Evolutionary conservation across 2,888 invertebrate species (phyloP), one percentile per base, ranked within the genome.

Genomic region (Resseliella maxima): DNA sequence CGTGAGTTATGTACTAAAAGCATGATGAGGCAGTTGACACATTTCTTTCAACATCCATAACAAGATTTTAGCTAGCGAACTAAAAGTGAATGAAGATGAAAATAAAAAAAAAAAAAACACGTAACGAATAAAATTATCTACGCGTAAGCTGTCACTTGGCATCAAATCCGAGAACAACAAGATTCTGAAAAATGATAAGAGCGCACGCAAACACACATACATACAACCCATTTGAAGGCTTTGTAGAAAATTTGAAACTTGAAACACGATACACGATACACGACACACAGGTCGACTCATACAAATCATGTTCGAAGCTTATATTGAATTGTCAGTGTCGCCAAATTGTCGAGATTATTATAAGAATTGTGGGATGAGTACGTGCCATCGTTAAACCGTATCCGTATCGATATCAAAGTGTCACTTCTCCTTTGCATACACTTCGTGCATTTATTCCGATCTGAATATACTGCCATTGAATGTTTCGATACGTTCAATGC

Each of bases 291-390:
- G 35, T 31, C 18, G 8, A 31, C 15, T 72, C 15, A n/a, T 1
- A 72, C 31, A 31, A 27, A 72, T 72, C 31, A 31, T 72, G n/a
- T 72, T 59, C 59, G 31, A 2, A n/a, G 1, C 24, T 3, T 59
- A 59, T 72, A 72, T 72, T 72, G 72, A 72, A 31, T 72, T 72
- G 35, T 72, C 72, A 72, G 24, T 59, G 59, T 59, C 59, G 59
- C 59, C 59, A 59, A 72, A 72, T 72, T 72, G 35, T 72, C 72
- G 35, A 72, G 72, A 72, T 72, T 72, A 72, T 72, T 35, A 72
- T 72, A 15, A 24, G 24, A 72, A 31, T 18, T 15, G 15, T 18
- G 72, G 31, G 72, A 50, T 15, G 15, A 27, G 72, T 72, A 72
- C 72, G 35, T 35, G n/a, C 72, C 31, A 72, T 72, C 72, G 72